Conservation (phyloP, 2,113 vertebrate genomes). For the Hassar affinis region DNA sequence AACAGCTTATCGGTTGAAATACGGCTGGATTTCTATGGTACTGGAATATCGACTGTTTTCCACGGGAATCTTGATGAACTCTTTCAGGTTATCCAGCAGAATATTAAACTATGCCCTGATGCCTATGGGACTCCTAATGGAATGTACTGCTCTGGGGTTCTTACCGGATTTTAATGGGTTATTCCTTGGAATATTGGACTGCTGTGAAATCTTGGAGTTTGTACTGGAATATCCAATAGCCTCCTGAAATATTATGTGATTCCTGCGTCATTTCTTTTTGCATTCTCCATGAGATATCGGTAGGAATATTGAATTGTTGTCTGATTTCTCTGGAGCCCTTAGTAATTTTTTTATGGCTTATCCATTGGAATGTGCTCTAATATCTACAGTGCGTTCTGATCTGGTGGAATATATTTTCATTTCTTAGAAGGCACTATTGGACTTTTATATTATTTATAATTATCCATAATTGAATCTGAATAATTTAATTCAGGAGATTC, state of each 20-base stretch:
- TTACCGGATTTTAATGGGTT: too few relatives aligned
- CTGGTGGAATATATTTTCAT: not conserved
- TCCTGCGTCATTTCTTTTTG: too few relatives aligned
- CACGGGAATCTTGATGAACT: not conserved
- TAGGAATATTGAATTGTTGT: not conserved
- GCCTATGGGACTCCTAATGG: too few relatives aligned
- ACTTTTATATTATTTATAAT: not conserved
- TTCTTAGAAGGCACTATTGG: not conserved
- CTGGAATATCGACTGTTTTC: too few relatives aligned
- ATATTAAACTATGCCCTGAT: too few relatives aligned
- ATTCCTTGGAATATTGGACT: too few relatives aligned
- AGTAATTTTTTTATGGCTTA: not conserved
- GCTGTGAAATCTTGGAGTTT: too few relatives aligned
- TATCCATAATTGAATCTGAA: not conserved
- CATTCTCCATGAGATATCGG: not conserved
- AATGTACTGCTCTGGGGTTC: too few relatives aligned
- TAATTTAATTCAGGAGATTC: not conserved
- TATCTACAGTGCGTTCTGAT: not conserved
- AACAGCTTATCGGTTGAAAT: not conserved
- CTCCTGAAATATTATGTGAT: too few relatives aligned
- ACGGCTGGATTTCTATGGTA: not conserved
- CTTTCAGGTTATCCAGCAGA: too few relatives aligned
- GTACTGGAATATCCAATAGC: too few relatives aligned
- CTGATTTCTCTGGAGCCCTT: not conserved
- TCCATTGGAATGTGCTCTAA: not conserved